Evolutionary conservation across 2,888 invertebrate genomes (phyloP).

Genomic region (Callyntrura guangdongensis): DNA sequence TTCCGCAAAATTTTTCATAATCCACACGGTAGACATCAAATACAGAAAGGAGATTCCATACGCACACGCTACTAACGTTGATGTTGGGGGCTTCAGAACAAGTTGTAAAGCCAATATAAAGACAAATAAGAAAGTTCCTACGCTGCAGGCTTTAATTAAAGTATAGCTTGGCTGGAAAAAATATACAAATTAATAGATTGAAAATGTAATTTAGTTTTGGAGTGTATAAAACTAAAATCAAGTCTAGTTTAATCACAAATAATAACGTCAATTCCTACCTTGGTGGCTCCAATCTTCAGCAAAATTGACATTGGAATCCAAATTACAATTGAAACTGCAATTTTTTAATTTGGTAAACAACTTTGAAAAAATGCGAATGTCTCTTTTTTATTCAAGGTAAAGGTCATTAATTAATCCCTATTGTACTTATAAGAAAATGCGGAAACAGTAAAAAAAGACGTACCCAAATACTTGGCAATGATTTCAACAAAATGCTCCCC

Average conservation of each 20-base stretch:
- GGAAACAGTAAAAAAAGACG: constrained; percentile 7
- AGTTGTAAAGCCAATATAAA: constrained; percentile 74
- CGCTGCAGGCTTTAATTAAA: constrained; percentile 59
- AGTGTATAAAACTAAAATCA: too few relatives aligned
- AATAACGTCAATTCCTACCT: constrained; percentile 44
- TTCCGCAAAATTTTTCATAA: constrained; percentile 62
- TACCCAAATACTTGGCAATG: constrained; percentile 70
- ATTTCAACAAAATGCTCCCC: constrained; percentile 69
- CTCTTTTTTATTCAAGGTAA: too few relatives aligned
- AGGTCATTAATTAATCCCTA: too few relatives aligned
- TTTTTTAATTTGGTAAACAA: too few relatives aligned
- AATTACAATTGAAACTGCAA: constrained; percentile 53
- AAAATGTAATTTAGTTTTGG: too few relatives aligned
- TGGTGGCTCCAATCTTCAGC: constrained; percentile 74
- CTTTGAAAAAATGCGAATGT: too few relatives aligned
- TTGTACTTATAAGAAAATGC: not conserved
- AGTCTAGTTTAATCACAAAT: too few relatives aligned
- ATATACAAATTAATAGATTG: not conserved
- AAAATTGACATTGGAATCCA: constrained; percentile 72
- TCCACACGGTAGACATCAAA: constrained; percentile 66
- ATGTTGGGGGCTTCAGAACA: constrained; percentile 61
- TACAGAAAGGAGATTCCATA: constrained; percentile 64
- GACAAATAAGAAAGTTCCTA: constrained; percentile 47
- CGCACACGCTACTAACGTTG: constrained; percentile 58
- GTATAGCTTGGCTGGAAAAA: constrained; percentile 46